phyloP scores from a whole-genome alignment of 1,140 invertebrate genomes.

The Chelonus insularis region DNA sequence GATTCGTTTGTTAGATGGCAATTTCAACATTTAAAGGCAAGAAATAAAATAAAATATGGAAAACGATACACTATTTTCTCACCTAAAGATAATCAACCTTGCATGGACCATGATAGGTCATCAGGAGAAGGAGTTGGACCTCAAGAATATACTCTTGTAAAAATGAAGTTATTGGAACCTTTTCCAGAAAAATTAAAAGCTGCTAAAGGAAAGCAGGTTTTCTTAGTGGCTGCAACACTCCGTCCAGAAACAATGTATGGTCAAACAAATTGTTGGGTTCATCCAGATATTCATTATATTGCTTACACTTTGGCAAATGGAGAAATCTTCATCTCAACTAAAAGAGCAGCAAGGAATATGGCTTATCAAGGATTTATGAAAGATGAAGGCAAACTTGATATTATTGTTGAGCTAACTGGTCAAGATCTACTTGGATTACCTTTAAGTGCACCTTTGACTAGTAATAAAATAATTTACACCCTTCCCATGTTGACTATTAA shows the following conservation, averaged over 20 bases:
- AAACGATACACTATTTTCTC: conserved; percentile 98
- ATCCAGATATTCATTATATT: conserved; percentile 93
- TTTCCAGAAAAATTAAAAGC: conserved; percentile 71
- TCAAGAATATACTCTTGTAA: conserved; percentile 97
- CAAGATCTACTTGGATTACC: conserved; percentile 78
- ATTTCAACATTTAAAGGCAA: conserved; percentile 84
- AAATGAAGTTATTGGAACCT: conserved; percentile 83
- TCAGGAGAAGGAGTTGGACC: conserved; percentile 96
- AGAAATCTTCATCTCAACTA: conserved; percentile 85
- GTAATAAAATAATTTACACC: conserved; percentile 84
- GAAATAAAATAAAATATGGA: conserved; percentile 93
- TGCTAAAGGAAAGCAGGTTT: conserved; percentile 68
- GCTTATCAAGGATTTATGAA: conserved; percentile 90
- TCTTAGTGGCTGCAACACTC: conserved; percentile 94
- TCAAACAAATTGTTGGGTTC: conserved; percentile 98
- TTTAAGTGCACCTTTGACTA: conserved; percentile 82
- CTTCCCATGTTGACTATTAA: conserved; percentile 98
- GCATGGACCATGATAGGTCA: conserved; percentile 98
- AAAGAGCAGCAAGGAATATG: conserved; percentile 92
- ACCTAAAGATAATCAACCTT: conserved; percentile 95
- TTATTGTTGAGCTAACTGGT: conserved; percentile 74
- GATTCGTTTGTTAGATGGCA: conserved; percentile 99
- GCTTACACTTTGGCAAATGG: conserved; percentile 73
- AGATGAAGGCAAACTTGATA: conserved; percentile 76
- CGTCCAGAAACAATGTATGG: conserved; percentile 99